Percentiles rank a stretch among this genome's conserved stretches.
phyloP scores from a whole-genome alignment of 2,113 vertebrate species.

The Cyphomyrus plagiostoma region DNA sequence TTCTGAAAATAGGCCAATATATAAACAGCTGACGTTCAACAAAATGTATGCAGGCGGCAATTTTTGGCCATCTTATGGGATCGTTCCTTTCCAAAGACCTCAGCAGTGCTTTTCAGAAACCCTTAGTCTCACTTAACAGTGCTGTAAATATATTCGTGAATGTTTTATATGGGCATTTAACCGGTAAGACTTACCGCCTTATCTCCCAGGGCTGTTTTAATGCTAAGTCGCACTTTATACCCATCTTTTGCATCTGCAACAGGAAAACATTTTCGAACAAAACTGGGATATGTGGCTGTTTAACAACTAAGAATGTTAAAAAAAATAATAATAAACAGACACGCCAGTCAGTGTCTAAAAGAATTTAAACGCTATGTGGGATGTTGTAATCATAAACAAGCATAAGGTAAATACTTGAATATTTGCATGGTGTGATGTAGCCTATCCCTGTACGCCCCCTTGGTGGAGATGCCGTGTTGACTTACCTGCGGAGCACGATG shows the following conservation, averaged over 20 bases:
- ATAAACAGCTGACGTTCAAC: not conserved
- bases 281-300: not conserved
- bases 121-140: not conserved
- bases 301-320: not conserved
- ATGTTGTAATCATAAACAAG: not conserved
- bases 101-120: not conserved
- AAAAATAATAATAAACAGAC: not conserved
- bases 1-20: not conserved
- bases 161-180: not conserved
- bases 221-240: slow-evolving; percentile 85
- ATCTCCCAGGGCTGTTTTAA: slow-evolving; percentile 76
- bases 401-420: not conserved
- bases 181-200: slow-evolving; percentile 71
- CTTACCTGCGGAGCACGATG: slow-evolving; percentile 61
- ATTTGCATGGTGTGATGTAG: not conserved
- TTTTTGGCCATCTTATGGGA: not conserved
- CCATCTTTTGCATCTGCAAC: slow-evolving; percentile 57
- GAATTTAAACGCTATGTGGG: not conserved
- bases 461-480: not conserved
- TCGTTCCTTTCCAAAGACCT: not conserved
- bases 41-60: not conserved
- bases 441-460: not conserved
- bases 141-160: not conserved
- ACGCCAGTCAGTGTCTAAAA: not conserved
- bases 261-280: not conserved